A percentile compares a stretch with the other conserved stretches of the same genome.
Conservation (phyloP, 2,888 invertebrate species). For the Pachydiplax longipennis region DNA sequence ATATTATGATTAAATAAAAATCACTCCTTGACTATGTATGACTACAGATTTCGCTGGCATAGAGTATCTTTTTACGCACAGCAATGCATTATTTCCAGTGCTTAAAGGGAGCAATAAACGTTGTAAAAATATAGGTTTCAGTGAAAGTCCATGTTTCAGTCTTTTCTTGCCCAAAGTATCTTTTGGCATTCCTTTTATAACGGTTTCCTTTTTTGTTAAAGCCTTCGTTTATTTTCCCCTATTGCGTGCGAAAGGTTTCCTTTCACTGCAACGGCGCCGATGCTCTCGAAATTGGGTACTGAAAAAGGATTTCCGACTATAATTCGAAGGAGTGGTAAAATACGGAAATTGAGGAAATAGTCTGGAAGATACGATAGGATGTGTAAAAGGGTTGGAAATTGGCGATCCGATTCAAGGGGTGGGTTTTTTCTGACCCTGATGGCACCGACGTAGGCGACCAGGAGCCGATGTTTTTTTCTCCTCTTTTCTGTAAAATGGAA, state of each 20-base stretch:
- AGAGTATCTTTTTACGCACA: too few relatives aligned
- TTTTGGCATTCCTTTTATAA: neutral
- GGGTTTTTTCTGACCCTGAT: neutral
- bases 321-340: neutral
- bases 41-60: too few relatives aligned
- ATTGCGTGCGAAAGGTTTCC: neutral
- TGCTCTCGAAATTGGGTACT: neutral
- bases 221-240: neutral
- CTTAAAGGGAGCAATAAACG: too few relatives aligned
- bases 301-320: neutral
- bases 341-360: neutral
- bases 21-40: too few relatives aligned
- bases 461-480: neutral
- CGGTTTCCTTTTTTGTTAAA: neutral
- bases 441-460: neutral
- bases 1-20: too few relatives aligned
- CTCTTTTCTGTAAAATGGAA: neutral
- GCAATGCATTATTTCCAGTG: too few relatives aligned
- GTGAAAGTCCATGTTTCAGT: too few relatives aligned
- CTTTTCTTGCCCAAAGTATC: neutral
- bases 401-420: neutral
- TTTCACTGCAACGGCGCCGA: neutral
- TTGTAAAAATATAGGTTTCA: too few relatives aligned
- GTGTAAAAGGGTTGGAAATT: neutral
- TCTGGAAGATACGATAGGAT: neutral